These are phyloP conservation scores for Corythaixoides concolor DNA, from an alignment of 2,113 vertebrate species.

Conservation along the genomic window DNA sequence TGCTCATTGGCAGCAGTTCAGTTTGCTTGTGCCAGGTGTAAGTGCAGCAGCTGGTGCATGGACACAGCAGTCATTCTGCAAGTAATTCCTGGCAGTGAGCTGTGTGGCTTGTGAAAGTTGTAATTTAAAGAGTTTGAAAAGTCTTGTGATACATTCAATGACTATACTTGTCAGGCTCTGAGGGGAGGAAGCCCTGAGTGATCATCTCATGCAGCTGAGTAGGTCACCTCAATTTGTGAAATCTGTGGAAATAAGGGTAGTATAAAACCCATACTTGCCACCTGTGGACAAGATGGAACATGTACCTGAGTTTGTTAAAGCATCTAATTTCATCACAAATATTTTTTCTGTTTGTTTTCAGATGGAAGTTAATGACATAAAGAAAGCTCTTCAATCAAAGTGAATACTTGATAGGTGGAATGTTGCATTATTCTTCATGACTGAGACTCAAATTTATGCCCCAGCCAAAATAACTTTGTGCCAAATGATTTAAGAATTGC, in stretches of 20 bases:
- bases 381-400: slow-evolving; percentile 94
- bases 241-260: not conserved
- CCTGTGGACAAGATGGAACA: not conserved
- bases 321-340: not conserved
- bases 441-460: slow-evolving; percentile 78
- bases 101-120: not conserved
- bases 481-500: slow-evolving; percentile 89
- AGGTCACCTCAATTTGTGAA: not conserved
- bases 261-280: not conserved
- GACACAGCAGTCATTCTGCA: not conserved
- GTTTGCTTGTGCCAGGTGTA: not conserved
- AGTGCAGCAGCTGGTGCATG: not conserved
- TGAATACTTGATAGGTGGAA: slow-evolving; percentile 78
- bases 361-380: slow-evolving; percentile 98
- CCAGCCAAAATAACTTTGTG: slow-evolving; percentile 90
- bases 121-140: not conserved
- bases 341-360: slow-evolving; percentile 50
- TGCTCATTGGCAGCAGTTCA: not conserved
- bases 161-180: not conserved
- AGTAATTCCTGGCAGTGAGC: not conserved
- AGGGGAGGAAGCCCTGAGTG: not conserved
- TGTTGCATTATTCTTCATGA: slow-evolving; percentile 74
- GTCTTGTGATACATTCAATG: not conserved
- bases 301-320: not conserved
- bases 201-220: not conserved